Conservation (phyloP, 2,888 invertebrate genomes). For the Aethes cnicana region DNA sequence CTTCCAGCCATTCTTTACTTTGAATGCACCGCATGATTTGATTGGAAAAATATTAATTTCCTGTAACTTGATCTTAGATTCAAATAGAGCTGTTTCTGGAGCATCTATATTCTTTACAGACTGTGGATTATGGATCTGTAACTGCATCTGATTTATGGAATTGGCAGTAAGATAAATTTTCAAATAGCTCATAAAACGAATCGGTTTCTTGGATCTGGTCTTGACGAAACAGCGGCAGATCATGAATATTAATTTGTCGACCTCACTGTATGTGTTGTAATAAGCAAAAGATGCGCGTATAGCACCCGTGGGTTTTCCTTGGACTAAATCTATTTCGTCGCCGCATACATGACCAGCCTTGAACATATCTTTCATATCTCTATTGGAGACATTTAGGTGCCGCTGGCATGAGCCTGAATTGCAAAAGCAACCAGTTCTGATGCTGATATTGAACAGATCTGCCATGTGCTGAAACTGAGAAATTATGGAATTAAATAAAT, state of each 20-base stretch:
- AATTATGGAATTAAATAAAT: conserved; percentile 17
- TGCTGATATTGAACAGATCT: conserved; percentile 90
- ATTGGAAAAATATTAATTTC: conserved; percentile 89
- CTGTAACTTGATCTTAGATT: conserved; percentile 48
- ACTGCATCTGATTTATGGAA: conserved; percentile 38
- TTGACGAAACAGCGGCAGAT: conserved; percentile 88
- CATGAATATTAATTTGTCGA: conserved; percentile 87
- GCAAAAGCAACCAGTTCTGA: conserved; percentile 98
- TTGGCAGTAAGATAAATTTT: too few species aligned
- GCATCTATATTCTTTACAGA: conserved; percentile 37
- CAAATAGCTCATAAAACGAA: conserved; percentile 47
- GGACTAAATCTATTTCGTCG: conserved; percentile 91
- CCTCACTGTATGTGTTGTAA: conserved; percentile 89
- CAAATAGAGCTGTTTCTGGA: conserved; percentile 35
- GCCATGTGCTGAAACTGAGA: conserved; percentile 93
- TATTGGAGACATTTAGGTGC: conserved; percentile 86
- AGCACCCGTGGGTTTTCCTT: conserved; percentile 95
- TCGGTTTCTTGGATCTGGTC: conserved; percentile 48
- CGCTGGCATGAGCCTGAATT: conserved; percentile 97
- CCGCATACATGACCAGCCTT: conserved; percentile 96
- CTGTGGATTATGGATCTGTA: conserved; percentile 40
- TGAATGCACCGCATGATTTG: conserved; percentile 93
- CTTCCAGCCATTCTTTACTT: conserved; percentile 86
- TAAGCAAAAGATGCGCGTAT: conserved; percentile 96
- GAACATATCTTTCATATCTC: conserved; percentile 89